Evolutionary conservation across 2,888 invertebrate genomes (phyloP).

Genomic region (Standfussiana lucernea): DNA sequence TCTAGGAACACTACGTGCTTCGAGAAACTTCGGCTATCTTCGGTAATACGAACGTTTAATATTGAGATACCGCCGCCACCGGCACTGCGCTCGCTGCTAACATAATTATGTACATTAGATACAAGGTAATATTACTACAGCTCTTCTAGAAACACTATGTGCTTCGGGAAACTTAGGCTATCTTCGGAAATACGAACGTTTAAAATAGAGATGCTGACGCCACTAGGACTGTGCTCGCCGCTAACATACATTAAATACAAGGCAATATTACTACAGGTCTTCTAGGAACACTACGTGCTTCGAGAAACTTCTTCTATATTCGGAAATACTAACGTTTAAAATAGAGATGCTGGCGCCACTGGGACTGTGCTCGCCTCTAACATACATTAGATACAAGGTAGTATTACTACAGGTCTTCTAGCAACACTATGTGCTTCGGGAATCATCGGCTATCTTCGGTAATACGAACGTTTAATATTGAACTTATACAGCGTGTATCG

Average conservation of each 20-base stretch:
- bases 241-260: constrained; percentile 48
- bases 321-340: not conserved
- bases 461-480: not conserved
- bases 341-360: constrained; percentile 66
- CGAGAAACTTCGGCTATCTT: not conserved
- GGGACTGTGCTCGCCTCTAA: constrained; percentile 56
- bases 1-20: not conserved
- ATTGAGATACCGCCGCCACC: constrained; percentile 65
- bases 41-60: not conserved
- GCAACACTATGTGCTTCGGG: not conserved
- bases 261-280: constrained; percentile 16
- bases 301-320: not conserved
- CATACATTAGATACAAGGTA: constrained; percentile 52
- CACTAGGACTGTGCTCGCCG: constrained; percentile 60
- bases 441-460: not conserved
- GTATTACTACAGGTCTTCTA: not conserved
- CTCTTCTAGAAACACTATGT: not conserved
- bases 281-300: not conserved
- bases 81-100: constrained; percentile 56
- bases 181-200: not conserved
- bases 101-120: constrained; percentile 52
- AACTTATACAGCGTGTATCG: too few species aligned
- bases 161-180: not conserved
- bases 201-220: constrained; percentile 63
- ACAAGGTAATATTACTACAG: constrained; percentile 30